Conservation (phyloP, 2,888 invertebrate species). For the Drosophila nr. perissopoda region DNA sequence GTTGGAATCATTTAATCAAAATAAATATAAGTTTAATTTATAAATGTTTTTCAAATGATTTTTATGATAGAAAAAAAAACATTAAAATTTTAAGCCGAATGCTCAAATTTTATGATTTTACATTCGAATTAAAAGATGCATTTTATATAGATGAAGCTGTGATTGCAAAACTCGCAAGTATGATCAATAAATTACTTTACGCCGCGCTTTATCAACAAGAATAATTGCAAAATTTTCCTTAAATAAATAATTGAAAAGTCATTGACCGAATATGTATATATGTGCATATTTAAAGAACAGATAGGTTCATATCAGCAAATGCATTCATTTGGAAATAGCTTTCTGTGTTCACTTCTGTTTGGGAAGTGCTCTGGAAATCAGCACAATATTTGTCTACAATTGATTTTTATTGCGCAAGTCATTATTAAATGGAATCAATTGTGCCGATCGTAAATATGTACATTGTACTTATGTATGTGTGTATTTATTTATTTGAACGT, state of each 20-base stretch:
- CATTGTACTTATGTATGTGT: not conserved
- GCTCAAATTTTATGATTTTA: not conserved
- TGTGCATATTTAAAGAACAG: constrained; percentile 13
- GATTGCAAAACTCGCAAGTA: constrained; percentile 11
- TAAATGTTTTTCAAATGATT: too few species aligned
- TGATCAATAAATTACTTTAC: constrained; percentile 11
- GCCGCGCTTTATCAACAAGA: constrained; percentile 24
- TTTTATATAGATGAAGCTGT: not conserved
- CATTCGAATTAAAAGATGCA: not conserved
- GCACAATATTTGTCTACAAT: constrained; percentile 23
- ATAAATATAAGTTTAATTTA: not conserved
- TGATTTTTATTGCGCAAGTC: constrained; percentile 23
- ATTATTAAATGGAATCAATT: constrained; percentile 41
- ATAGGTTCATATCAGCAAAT: constrained; percentile 38
- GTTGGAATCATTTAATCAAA: not conserved
- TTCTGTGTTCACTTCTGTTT: not conserved
- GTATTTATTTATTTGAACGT: not conserved
- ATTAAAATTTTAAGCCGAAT: too few species aligned
- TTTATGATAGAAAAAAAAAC: too few species aligned
- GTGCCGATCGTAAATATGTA: constrained; percentile 7
- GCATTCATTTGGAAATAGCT: constrained; percentile 3
- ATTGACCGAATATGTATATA: constrained; percentile 33
- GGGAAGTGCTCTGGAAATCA: constrained; percentile 2
- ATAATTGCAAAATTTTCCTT: constrained; percentile 25
- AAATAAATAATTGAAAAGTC: constrained; percentile 30